Conservation (phyloP, 1,140 invertebrate species). For the Penaeus chinensis region DNA sequence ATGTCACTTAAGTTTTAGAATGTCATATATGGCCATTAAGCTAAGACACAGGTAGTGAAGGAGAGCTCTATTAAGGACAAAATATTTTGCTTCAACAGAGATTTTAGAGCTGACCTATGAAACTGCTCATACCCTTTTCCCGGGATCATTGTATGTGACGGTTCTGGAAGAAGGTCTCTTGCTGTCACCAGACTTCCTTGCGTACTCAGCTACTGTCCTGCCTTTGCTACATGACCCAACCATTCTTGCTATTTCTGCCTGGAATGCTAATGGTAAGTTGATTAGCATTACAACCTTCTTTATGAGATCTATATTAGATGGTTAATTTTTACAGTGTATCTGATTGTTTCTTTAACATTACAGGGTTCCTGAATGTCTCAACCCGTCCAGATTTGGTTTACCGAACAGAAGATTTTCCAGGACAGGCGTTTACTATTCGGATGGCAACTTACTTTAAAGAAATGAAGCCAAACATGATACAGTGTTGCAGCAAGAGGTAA, state of each 20-base stretch:
- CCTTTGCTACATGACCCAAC: constrained; percentile 68
- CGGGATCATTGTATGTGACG: constrained; percentile 68
- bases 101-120: constrained; percentile 67
- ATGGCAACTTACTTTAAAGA: constrained; percentile 41
- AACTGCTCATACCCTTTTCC: constrained; percentile 65
- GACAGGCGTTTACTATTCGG: constrained; percentile 44
- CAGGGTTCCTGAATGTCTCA: constrained; percentile 43
- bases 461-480: constrained; percentile 39
- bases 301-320: neutral
- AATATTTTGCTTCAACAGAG: constrained; percentile 65
- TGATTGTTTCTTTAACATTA: neutral
- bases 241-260: constrained; percentile 69
- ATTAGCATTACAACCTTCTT: neutral
- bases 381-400: constrained; percentile 45
- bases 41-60: neutral
- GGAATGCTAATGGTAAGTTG: constrained; percentile 71
- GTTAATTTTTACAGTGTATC: neutral
- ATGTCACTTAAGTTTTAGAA: too few relatives aligned
- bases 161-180: constrained; percentile 71
- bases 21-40: too few relatives aligned
- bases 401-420: constrained; percentile 43
- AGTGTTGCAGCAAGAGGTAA: constrained; percentile 46
- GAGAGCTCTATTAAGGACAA: constrained; percentile 8
- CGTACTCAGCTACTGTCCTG: constrained; percentile 69
- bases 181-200: constrained; percentile 71